Percentiles rank a stretch among this genome's conserved stretches.
Conservation (phyloP, 2,797 vertebrate genomes). For the Salarias fasciatus region DNA sequence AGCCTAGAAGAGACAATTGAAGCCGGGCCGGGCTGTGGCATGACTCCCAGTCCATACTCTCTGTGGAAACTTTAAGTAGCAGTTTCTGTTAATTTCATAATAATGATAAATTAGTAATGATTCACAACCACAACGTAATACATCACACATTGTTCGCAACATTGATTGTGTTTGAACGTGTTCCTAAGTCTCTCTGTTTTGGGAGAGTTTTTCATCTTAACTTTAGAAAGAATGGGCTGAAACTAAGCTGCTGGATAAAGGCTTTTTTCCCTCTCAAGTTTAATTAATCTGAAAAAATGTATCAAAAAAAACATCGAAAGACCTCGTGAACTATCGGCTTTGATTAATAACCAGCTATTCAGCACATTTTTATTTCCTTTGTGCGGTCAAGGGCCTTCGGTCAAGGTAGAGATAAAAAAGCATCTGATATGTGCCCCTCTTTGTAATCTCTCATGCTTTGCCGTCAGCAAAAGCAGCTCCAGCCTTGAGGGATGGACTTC, state of each 20-base stretch:
- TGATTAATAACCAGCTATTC: conserved; percentile 41
- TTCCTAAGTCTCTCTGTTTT: conserved; percentile 1
- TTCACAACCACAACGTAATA: too few relatives aligned
- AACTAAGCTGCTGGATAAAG: neutral
- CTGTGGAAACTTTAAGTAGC: too few relatives aligned
- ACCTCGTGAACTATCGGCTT: conserved; percentile 15
- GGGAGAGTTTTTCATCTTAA: neutral
- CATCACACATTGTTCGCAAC: too few relatives aligned
- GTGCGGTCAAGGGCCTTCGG: conserved; percentile 41
- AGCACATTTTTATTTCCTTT: conserved; percentile 35
- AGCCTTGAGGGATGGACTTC: conserved; percentile 51
- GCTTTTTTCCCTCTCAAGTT: neutral
- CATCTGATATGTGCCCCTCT: conserved; percentile 42
- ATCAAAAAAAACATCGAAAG: conserved; percentile 11
- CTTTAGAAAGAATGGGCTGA: conserved; percentile 7
- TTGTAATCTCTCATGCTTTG: conserved; percentile 51
- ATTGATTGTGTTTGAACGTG: too few relatives aligned
- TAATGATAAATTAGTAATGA: too few relatives aligned
- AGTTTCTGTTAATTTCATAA: too few relatives aligned
- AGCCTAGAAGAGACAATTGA: too few relatives aligned
- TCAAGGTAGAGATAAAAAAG: conserved; percentile 53
- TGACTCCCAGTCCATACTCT: too few relatives aligned
- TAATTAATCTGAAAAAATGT: conserved; percentile 28
- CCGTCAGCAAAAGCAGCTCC: conserved; percentile 57
- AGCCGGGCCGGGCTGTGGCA: too few relatives aligned